Conservation (phyloP, 2,888 invertebrate species). For the Pyrrhosoma nymphula region DNA sequence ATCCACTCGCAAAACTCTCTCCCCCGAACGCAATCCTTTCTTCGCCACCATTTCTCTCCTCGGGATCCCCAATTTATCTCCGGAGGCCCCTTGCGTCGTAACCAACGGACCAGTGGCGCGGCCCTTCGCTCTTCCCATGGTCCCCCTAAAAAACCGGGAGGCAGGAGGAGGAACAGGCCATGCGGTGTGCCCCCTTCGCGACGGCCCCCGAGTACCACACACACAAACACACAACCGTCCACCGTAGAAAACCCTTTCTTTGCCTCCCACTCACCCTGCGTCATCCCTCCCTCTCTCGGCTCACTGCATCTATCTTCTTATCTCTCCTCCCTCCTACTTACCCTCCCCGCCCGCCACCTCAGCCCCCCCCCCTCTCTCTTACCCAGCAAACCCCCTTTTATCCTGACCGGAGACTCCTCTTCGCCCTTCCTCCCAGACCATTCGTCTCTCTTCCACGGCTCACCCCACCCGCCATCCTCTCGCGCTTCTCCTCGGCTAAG, state of each 20-base stretch:
- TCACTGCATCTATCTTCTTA: neutral
- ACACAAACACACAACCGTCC: neutral
- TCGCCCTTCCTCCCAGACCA: neutral
- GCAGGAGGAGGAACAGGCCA: neutral
- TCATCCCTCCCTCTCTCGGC: too few species aligned
- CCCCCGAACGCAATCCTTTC: neutral
- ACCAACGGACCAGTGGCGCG: neutral
- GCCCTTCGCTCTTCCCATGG: neutral
- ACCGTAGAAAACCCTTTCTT: neutral
- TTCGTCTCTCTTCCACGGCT: neutral
- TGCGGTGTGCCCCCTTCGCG: neutral
- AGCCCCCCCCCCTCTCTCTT: neutral
- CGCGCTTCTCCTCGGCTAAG: neutral
- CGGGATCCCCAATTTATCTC: constrained; percentile 54
- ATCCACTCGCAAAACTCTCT: neutral
- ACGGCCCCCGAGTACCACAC: neutral
- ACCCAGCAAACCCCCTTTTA: neutral
- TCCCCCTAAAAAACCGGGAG: neutral
- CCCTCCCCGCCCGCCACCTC: neutral
- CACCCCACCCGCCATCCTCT: neutral
- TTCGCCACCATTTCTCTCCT: constrained; percentile 42
- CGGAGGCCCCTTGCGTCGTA: constrained; percentile 6
- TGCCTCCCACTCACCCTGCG: neutral
- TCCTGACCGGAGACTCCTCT: neutral
- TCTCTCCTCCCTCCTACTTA: neutral